Conservation (phyloP, 2,797 vertebrate species). For the Nyctalus aviator region DNA sequence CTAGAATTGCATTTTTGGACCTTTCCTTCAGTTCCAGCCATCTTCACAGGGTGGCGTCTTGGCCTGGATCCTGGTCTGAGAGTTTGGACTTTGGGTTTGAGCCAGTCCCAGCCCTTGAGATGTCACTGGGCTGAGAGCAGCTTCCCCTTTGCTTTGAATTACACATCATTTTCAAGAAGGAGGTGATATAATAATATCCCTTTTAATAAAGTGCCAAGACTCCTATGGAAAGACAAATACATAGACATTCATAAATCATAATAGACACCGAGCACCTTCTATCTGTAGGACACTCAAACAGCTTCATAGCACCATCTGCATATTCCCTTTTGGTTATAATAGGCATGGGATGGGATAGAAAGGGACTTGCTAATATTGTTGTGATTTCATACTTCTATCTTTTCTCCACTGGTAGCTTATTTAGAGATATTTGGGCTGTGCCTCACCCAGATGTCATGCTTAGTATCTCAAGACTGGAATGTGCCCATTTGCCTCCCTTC, state of each 20-base stretch:
- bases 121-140: not conserved
- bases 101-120: not conserved
- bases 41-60: not conserved
- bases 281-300: not conserved
- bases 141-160: not conserved
- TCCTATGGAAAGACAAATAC: not conserved
- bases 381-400: not conserved
- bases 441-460: not conserved
- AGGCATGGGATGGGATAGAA: not conserved
- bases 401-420: not conserved
- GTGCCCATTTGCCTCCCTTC: not conserved
- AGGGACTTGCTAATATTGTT: not conserved
- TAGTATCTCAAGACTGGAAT: not conserved
- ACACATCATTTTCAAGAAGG: not conserved
- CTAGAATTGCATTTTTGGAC: not conserved
- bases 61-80: not conserved
- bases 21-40: not conserved
- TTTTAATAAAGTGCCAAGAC: not conserved
- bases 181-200: not conserved
- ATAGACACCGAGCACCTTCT: not conserved
- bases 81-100: not conserved
- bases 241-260: not conserved
- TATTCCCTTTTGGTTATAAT: not conserved
- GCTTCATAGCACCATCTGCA: not conserved
- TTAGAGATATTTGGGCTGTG: not conserved